Base-by-base conservation (phyloP, 2,888 invertebrate species). In the Xanthorhoe designata region DNA sequence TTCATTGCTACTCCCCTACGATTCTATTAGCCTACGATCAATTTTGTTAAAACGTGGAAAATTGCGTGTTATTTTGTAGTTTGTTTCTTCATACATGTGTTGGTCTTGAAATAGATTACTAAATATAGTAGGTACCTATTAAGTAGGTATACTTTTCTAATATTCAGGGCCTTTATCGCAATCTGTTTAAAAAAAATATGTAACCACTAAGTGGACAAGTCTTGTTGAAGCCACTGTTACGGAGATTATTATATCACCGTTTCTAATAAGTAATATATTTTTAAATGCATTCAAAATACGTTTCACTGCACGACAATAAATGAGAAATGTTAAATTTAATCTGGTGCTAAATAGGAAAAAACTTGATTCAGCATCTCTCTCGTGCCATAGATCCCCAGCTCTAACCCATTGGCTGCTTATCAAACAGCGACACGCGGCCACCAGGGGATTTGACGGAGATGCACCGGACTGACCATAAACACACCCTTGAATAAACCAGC, bases 371-470 rank as follows among this genome's bases (percentile, higher is more conserved):
- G 13, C 45, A 19, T 42, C 4, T 59, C 59, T 75, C 79, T 69
- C 62, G 51, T 79, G 52, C 52, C 68, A 81, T 80, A 70, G 38
- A 54, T 66, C 69, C 53, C 38, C 24, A 64, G 73, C 75, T 72
- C 71, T 74, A 76, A 76, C 79, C 82, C 86, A 83, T 86, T 82
- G 87, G 75, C 75, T 80, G 87, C 90, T 92, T 92, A 92, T 92
- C 91, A 89, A 80, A 78, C 78, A 82, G 82, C 84, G 86, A 87
- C 91, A 92, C 91, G 85, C 90, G 84, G 75, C 81, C 84, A 72
- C 80, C 72, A 78, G 80, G 84, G 90, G 89, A 89, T 91, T 90
- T 88, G 86, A 87, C 85, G 85, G 82, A 84, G 86, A 86, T 84
- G 86, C 83, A 82, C 86, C 86, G 83, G 87, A 70, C 81, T 78